Evolutionary conservation across 2,888 invertebrate species (phyloP), one percentile per base, ranked within the genome.

Genomic region (Gymnoscelis rufifasciata): DNA sequence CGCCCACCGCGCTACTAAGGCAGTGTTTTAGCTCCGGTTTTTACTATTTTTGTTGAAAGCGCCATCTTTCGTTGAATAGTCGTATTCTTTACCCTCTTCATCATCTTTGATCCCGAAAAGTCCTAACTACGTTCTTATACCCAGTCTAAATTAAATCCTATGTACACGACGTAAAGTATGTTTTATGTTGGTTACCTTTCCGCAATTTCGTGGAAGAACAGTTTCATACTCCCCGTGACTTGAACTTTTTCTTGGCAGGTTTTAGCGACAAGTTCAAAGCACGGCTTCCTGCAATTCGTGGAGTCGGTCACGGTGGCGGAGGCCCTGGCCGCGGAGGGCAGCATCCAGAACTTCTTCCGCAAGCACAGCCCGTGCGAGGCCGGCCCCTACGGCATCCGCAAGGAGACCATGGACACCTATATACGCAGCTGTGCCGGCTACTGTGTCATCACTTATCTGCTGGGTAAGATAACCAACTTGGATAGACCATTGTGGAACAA

Each of bases 401-500:
- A 97, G 0, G 97, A 98, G 66, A 95, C 97, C 7, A 97, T 99
- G 96, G 99, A 99, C 71, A 98, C 97, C 0, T 99, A 99, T 71
- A 94, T 99, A 2, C 91, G 95, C 53, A 97, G 96, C 64, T 97
- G 98, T 83, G 97, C 99, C 30, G 99, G 99, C 0, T 99, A 99
- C 78, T 98, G 98, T 77, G 97, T 99, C 27, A 98, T 99, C 43
- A 99, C 99, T 0, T 99, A 99, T 82, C 87, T 99, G 27, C 88
- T 99, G 39, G 91, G 91, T 91, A 51, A 77, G 73, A n/a, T n/a
- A n/a, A n/a, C n/a, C n/a, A n/a, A n/a, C n/a, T n/a, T n/a, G n/a
- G n/a, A n/a, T n/a, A n/a, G n/a, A n/a, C n/a, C n/a, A n/a, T n/a
- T n/a, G n/a, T n/a, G n/a, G n/a, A n/a, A n/a, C n/a, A n/a, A n/a